A percentile compares a stretch with the other conserved stretches of the same genome.
phyloP scores from a whole-genome alignment of 1,140 invertebrate species.

The Drosophila punjabiensis region DNA sequence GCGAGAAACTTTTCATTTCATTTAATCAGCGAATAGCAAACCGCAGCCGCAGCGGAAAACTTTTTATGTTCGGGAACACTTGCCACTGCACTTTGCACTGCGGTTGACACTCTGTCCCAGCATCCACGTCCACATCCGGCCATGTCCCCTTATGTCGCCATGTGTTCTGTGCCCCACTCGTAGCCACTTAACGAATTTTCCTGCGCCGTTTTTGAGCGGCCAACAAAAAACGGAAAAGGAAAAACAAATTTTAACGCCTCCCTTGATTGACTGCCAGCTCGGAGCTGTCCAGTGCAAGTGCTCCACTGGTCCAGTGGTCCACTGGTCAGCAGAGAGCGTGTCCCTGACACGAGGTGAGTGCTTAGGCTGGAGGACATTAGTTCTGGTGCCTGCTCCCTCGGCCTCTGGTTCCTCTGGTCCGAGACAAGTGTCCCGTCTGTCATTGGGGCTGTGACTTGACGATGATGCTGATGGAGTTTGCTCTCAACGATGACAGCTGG shows the following conservation, averaged over 20 bases:
- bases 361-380: slow-evolving; percentile 51
- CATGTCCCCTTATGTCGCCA: neutral
- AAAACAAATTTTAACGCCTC: slow-evolving; percentile 48
- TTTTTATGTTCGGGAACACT: slow-evolving; percentile 54
- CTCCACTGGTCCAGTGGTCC: slow-evolving; percentile 6
- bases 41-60: slow-evolving; percentile 48
- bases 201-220: slow-evolving; percentile 46
- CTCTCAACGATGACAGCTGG: slow-evolving; percentile 34
- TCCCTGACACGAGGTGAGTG: slow-evolving; percentile 55
- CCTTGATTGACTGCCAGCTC: slow-evolving; percentile 54
- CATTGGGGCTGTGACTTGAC: slow-evolving; percentile 34
- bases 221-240: neutral
- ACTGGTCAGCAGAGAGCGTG: slow-evolving; percentile 34
- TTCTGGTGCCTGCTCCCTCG: slow-evolving; percentile 15
- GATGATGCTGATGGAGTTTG: slow-evolving; percentile 51
- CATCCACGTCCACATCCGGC: neutral
- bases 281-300: slow-evolving; percentile 26
- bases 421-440: slow-evolving; percentile 44
- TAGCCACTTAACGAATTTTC: slow-evolving; percentile 69
- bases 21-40: slow-evolving; percentile 49
- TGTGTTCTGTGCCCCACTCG: slow-evolving; percentile 56
- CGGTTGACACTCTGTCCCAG: slow-evolving; percentile 54
- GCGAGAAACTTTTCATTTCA: slow-evolving; percentile 45
- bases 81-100: slow-evolving; percentile 61
- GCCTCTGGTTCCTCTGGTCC: slow-evolving; percentile 16